phyloP scores from a whole-genome alignment of 2,113 vertebrate species.

The Miniopterus natalensis region DNA sequence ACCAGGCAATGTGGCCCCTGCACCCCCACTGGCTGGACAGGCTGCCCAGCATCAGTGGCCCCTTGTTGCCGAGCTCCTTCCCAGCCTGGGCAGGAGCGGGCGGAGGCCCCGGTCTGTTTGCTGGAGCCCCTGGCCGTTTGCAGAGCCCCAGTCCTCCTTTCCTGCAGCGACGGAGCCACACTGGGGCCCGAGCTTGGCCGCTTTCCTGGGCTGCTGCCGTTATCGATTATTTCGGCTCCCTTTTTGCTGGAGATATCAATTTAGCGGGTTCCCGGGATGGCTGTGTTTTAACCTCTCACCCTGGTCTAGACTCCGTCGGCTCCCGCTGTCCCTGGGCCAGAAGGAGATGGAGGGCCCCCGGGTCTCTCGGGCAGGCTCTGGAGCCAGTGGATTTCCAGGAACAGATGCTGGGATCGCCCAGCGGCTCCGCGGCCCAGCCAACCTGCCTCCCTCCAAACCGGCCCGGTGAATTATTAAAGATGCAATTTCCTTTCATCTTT shows the following conservation, averaged over 20 bases:
- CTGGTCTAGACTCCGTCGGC: slow-evolving; percentile 84
- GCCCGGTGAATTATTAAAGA: slow-evolving; percentile 88
- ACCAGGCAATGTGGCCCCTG: not conserved
- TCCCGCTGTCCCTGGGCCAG: slow-evolving; percentile 81
- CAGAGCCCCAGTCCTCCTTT: not conserved
- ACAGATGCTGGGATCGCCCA: slow-evolving; percentile 82
- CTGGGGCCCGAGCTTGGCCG: slow-evolving; percentile 32
- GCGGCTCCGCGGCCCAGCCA: slow-evolving; percentile 79
- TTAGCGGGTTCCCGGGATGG: slow-evolving; percentile 83
- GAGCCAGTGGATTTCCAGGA: slow-evolving; percentile 86
- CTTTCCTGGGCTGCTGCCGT: slow-evolving; percentile 64
- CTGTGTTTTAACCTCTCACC: slow-evolving; percentile 87
- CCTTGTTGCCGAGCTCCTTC: not conserved
- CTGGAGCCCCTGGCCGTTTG: not conserved
- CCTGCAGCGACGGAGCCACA: not conserved
- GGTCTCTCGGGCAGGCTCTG: slow-evolving; percentile 82
- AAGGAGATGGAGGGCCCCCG: slow-evolving; percentile 82
- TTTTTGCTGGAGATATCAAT: slow-evolving; percentile 84
- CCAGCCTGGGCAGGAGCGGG: not conserved
- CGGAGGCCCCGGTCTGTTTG: not conserved
- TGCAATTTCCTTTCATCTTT: slow-evolving; percentile 87
- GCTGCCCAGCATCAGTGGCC: not conserved
- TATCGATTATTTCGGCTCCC: slow-evolving; percentile 82
- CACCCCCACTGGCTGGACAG: not conserved
- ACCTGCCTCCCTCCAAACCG: slow-evolving; percentile 85